phyloP scores from a whole-genome alignment of 2,888 invertebrate genomes.

The Pelosia muscerda region DNA sequence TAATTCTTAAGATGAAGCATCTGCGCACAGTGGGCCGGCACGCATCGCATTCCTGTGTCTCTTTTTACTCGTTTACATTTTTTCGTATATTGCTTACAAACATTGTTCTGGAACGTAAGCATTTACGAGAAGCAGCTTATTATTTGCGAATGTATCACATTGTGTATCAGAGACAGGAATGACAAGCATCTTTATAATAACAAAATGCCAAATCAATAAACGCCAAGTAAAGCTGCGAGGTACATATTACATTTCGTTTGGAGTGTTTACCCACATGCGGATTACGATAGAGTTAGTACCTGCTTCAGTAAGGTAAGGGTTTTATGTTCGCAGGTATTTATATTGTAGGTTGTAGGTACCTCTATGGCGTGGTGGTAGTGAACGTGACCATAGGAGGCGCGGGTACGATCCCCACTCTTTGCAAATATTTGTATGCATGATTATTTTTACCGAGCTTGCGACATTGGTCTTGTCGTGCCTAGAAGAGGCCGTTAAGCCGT shows the following conservation, averaged over 20 bases:
- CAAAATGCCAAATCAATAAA: constrained; percentile 26
- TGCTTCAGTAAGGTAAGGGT: too few relatives aligned
- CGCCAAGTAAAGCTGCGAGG: constrained; percentile 1
- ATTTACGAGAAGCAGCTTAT: constrained; percentile 56
- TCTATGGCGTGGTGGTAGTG: too few relatives aligned
- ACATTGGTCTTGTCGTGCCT: too few relatives aligned
- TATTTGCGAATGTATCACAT: constrained; percentile 62
- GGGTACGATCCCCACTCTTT: too few relatives aligned
- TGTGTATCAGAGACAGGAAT: constrained; percentile 57
- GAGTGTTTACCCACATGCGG: not conserved
- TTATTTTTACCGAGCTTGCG: too few relatives aligned
- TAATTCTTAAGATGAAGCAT: constrained; percentile 41
- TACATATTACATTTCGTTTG: not conserved
- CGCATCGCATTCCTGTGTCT: constrained; percentile 61
- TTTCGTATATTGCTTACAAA: constrained; percentile 76
- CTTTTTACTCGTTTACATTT: constrained; percentile 69
- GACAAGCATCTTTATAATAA: constrained; percentile 53
- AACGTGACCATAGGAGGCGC: too few relatives aligned
- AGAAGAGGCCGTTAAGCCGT: too few relatives aligned
- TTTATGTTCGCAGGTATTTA: too few relatives aligned
- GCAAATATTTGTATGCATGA: too few relatives aligned
- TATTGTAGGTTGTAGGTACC: too few relatives aligned
- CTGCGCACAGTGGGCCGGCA: constrained; percentile 37
- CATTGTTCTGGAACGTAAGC: constrained; percentile 64
- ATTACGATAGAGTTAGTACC: not conserved